Base-by-base conservation (phyloP, 2,797 vertebrate genomes). In the Microcaecilia unicolor region DNA sequence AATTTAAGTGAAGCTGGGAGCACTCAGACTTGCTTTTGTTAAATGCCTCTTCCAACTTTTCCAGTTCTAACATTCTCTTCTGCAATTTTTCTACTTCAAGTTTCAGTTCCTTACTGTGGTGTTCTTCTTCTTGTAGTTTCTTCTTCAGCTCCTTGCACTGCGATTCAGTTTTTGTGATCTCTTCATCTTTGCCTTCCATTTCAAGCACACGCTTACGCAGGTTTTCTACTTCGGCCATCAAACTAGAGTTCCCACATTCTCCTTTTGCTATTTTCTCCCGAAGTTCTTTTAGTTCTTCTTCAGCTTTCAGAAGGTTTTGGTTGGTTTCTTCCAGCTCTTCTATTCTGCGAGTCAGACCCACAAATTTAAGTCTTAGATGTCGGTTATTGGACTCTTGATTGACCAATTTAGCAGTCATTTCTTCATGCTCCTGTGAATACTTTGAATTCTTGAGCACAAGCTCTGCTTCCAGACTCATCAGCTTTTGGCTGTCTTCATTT, bases 141-240 rank as follows among this genome's bases (percentile, higher is more conserved):
- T 82, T 92, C 61, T 67, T 88, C 41, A 99, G 62, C 43, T 97
- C 94, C 54, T 76, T 74, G 72, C 92, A 95, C 41, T 90, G 93
- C 20, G 66, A 74, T 67, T 98, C 93, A 0, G 87, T 89, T 61
- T 93, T 94, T 1, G 73, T 91, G 49, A 98, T 93, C 70, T 99
- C 94, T 53, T 95, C 95, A 7, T 98, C 95, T 39, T 98, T 97
- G 2, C 91, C 92, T 53, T 98, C 92, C 92, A 98, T 98, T 67
- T 99, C 95, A 37, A 96, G 71, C 12, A 97, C 88, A 1, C 83
- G 88, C 55, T 96, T 98, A 15, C 87, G 76, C 14, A 98, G 83
- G 30, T 80, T 95, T 74, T 98, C 92, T 43, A 98, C 80, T 68
- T 99, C 93, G 0, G 90, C 77, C 86, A 91, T 85, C 17, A 94